These are phyloP conservation scores for Drosophila mauritiana DNA, from an alignment of 1,140 invertebrate genomes.

Conservation along the genomic window DNA sequence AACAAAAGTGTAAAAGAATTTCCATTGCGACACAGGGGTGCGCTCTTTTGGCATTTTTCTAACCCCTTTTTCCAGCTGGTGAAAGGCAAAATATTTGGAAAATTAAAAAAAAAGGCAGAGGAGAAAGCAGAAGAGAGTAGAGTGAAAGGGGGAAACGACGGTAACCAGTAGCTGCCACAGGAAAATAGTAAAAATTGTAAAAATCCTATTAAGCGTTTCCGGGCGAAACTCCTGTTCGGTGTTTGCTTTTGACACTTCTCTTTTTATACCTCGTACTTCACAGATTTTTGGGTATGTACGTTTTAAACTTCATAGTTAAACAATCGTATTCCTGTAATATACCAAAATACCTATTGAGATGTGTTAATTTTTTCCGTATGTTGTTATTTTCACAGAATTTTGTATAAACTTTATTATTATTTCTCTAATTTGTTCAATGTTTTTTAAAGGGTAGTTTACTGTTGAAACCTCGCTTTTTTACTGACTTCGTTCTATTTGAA, in stretches of 20 bases:
- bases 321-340: no score
- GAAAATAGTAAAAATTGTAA: slow-evolving; percentile 80
- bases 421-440: no score
- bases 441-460: neutral
- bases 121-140: slow-evolving; percentile 16
- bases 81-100: slow-evolving; percentile 70
- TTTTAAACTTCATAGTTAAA: neutral
- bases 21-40: slow-evolving; percentile 48
- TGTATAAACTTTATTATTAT: neutral
- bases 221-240: slow-evolving; percentile 50
- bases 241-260: slow-evolving; percentile 65
- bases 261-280: neutral
- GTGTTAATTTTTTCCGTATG: no score
- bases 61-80: slow-evolving; percentile 56
- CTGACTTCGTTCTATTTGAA: slow-evolving; percentile 1
- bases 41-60: slow-evolving; percentile 66
- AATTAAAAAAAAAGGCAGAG: slow-evolving; percentile 60
- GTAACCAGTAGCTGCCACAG: slow-evolving; percentile 71
- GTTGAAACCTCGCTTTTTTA: neutral
- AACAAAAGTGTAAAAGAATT: slow-evolving; percentile 70
- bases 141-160: slow-evolving; percentile 40
- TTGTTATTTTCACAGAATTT: no score
- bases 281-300: neutral
- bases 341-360: no score
- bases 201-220: slow-evolving; percentile 80